Conservation (phyloP, 2,797 vertebrate species). For the Petrocephalus schoutedeni region DNA sequence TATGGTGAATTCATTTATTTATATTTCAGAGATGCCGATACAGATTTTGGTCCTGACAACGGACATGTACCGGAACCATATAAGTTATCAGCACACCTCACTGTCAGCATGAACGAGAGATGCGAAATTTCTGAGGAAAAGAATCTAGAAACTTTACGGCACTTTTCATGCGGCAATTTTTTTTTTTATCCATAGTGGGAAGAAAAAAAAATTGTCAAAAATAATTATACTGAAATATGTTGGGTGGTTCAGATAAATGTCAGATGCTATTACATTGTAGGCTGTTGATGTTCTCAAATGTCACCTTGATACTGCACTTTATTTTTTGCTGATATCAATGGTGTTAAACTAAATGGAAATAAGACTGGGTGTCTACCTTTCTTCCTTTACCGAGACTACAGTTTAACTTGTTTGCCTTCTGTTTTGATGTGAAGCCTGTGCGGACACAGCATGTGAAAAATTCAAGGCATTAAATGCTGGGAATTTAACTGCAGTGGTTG, state of each 20-base stretch:
- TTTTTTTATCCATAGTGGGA: neutral
- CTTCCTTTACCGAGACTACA: neutral
- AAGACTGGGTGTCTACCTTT: neutral
- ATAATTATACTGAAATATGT: neutral
- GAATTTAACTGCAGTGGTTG: neutral
- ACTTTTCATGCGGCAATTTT: neutral
- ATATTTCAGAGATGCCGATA: neutral
- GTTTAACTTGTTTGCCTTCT: slow-evolving; percentile 3
- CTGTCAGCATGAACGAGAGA: neutral
- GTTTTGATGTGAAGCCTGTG: neutral
- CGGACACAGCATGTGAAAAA: neutral
- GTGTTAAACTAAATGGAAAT: neutral
- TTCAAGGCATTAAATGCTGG: neutral
- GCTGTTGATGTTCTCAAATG: slow-evolving; percentile 1
- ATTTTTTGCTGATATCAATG: slow-evolving; percentile 16
- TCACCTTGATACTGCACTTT: neutral
- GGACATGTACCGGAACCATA: neutral
- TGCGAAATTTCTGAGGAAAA: neutral
- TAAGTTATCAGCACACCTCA: neutral
- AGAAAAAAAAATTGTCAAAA: slow-evolving; percentile 18
- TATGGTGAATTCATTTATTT: neutral
- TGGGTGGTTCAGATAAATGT: neutral
- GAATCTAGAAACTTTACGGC: neutral
- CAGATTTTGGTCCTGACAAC: neutral
- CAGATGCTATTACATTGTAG: neutral